Evolutionary conservation across 1,140 invertebrate genomes (phyloP).

Genomic region (Drosophila watanabei): DNA sequence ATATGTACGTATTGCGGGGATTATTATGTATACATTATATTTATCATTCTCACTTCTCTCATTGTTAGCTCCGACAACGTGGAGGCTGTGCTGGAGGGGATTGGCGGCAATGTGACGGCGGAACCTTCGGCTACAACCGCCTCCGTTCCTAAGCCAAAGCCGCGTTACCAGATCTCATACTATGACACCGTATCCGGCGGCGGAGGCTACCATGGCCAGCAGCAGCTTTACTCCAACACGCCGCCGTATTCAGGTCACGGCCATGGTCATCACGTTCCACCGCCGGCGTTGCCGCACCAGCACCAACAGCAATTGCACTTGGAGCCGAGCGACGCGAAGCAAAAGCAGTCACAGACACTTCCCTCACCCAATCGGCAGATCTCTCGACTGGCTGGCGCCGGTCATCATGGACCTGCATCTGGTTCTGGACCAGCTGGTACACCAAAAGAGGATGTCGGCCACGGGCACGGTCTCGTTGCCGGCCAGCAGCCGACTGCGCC

Average conservation of each 20-base stretch:
- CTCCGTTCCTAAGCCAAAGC: conserved; percentile 67
- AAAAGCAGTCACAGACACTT: conserved; percentile 80
- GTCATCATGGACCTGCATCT: conserved; percentile 27
- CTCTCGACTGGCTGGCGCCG: conserved; percentile 68
- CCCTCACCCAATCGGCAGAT: conserved; percentile 83
- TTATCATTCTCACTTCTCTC: background rate
- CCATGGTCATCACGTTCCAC: conserved; percentile 59
- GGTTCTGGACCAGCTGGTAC: conserved; percentile 21
- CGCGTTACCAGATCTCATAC: conserved; percentile 80
- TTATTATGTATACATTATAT: background rate
- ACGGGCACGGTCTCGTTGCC: conserved; percentile 26
- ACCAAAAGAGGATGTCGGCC: conserved; percentile 73
- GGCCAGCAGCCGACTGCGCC: conserved; percentile 38
- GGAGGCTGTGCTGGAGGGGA: conserved; percentile 83
- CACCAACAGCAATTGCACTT: conserved; percentile 77
- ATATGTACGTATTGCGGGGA: conserved; percentile 67
- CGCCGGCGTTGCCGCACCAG: conserved; percentile 70
- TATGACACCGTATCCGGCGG: conserved; percentile 73
- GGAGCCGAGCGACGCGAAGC: conserved; percentile 72
- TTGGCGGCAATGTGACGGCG: conserved; percentile 64
- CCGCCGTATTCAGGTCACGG: conserved; percentile 63
- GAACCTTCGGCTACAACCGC: conserved; percentile 42
- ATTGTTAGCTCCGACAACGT: conserved; percentile 77
- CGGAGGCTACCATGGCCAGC: conserved; percentile 73
- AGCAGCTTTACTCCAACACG: conserved; percentile 78